Percentiles rank a stretch among this genome's conserved stretches.
These are phyloP conservation scores for Scyliorhinus canicula DNA, from an alignment of 2,797 vertebrate genomes.

Conservation along the genomic window DNA sequence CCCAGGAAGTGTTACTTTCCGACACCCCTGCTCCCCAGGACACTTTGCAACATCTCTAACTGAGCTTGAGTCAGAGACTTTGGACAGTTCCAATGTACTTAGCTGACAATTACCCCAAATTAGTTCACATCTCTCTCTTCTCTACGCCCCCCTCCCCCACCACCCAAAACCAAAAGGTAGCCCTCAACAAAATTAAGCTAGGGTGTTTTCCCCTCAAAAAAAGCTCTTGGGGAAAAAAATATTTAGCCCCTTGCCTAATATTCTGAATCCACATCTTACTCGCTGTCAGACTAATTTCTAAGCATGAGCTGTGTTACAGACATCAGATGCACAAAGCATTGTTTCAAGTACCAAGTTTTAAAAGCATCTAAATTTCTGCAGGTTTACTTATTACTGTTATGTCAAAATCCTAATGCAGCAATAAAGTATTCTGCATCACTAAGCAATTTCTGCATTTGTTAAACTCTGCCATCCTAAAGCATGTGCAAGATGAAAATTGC, in stretches of 20 bases:
- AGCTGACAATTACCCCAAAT: too few relatives aligned
- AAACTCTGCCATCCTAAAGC: constrained; percentile 81
- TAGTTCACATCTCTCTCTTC: too few relatives aligned
- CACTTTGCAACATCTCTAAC: too few relatives aligned
- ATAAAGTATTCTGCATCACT: constrained; percentile 90
- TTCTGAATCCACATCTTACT: background rate
- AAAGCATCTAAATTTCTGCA: constrained; percentile 58
- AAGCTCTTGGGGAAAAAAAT: background rate
- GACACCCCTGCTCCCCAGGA: too few relatives aligned
- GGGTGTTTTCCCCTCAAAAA: background rate
- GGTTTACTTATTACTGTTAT: constrained; percentile 84
- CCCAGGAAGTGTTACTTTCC: too few relatives aligned
- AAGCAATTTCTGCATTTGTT: constrained; percentile 82
- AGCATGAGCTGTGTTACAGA: background rate
- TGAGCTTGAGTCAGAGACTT: too few relatives aligned
- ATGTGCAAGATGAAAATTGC: constrained; percentile 77
- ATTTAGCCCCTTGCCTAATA: background rate
- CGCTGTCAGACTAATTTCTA: background rate
- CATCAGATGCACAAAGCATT: constrained; percentile 44
- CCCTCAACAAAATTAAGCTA: background rate
- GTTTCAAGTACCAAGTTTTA: constrained; percentile 63
- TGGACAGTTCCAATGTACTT: too few relatives aligned
- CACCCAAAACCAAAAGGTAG: background rate
- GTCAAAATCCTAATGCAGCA: constrained; percentile 88
- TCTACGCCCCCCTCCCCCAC: too few relatives aligned